Evolutionary conservation across 2,113 vertebrate genomes (phyloP), one percentile per base, ranked within the genome.

Genomic region (Benthochromis sp.): DNA sequence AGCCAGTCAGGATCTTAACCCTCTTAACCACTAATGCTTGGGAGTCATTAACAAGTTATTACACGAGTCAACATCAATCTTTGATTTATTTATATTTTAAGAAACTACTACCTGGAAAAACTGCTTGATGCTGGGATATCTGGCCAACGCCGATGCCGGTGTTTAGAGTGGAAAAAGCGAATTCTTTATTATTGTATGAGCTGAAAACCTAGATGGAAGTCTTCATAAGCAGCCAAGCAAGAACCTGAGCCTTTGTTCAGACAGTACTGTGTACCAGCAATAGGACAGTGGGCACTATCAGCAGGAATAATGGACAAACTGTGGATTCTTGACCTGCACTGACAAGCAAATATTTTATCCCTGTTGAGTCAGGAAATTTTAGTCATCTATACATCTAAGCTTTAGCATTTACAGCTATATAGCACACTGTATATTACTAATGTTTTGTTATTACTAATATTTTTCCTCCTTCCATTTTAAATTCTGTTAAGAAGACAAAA

Each of bases 101-200:
- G 21, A 43, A 27, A 9, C 9, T 73, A 17, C 69, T 17, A 45
- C 69, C 21, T 45, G 13, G 38, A 9, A 27, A 73, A 73, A 27
- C 40, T 45, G 69, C 40, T 6, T 45, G 40, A 73, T 5, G 69
- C 1, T 73, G 13, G 38, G 69, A 11, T 27, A 47, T 29, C 69
- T 47, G 14, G 0, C 40, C 21, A 7, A 5, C 0, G 6, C 3
- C 1, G 0, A 45, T 45, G 40, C 38, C 69, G 0, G 14, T 29
- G 40, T 69, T 69, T 69, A 21, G 4, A 69, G 34, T 1, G 24
- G 55, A 5, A 34, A 19, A 63, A 34, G 6, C 2, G 0, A 63
- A 69, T 40, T 38, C 4, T 8, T 69, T 69, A 40, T 69, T 40
- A 69, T 69, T 9, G 34, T 40, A 40, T 40, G 19, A 69, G 36